Base-by-base conservation (phyloP, 2,113 vertebrate genomes). In the Mugil cephalus region DNA sequence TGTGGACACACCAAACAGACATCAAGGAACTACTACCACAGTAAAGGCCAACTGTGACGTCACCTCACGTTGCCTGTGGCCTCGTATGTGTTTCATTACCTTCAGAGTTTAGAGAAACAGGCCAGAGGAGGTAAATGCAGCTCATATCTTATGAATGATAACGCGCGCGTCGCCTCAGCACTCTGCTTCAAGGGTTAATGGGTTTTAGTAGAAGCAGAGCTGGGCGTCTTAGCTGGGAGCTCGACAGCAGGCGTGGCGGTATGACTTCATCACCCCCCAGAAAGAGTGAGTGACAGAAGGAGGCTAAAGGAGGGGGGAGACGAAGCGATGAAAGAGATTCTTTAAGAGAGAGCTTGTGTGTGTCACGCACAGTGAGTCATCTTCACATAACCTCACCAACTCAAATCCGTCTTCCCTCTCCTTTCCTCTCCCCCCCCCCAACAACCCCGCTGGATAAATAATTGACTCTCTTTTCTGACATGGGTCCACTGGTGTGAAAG, bases 211-310 rank as follows among this genome's bases (percentile, higher is more conserved):
- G 61, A 46, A 50, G 17, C 48, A 38, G 45, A 43, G 46, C 3
- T 69, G 51, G 58, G 62, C 61, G 1, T 79, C 69, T 17, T 14
- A 42, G 56, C 3, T 42, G 1, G 67, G 63, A 48, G 46, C 69
- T 58, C 59, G 45, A 19, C 34, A 24, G 12, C 12, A 19, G 75
- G 74, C 10, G 48, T 72, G 69, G 74, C 18, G 52, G 77, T 72
- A 69, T 86, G 86, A 87, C 83, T 79, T 88, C 83, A 90, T 85
- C 80, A 68, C 15, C 24, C 24, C 24, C 3, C 50, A 54, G 45
- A 68, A 14, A 42, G 21, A 52, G 4, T 59, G 74, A 79, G 36
- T 70, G 86, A 86, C 74, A 82, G 79, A 82, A 79, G 19, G 66
- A 80, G 80, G 78, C 75, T 61, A 58, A 56, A 47, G 50, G 43